Conservation (phyloP, 2,888 invertebrate species). For the Cerastis rubricosa region DNA sequence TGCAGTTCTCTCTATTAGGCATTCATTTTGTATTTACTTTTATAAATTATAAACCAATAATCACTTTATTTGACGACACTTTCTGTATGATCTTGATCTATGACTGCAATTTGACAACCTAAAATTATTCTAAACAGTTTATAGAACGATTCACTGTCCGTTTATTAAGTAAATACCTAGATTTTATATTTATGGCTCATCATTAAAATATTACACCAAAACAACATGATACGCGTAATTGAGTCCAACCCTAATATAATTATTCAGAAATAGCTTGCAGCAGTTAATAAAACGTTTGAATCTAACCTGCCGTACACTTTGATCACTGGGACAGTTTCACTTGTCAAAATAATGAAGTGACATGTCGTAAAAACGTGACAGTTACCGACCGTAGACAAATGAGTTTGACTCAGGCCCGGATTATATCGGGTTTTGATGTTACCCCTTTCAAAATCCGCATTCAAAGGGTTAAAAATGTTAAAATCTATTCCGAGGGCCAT, state of each 20-base stretch:
- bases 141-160: not conserved
- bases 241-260: constrained; percentile 38
- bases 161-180: not conserved
- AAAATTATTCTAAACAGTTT: not conserved
- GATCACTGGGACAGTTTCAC: constrained; percentile 72
- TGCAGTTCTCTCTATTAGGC: constrained; percentile 22
- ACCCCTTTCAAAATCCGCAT: constrained; percentile 65
- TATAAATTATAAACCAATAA: not conserved
- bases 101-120: not conserved
- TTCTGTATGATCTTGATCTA: not conserved
- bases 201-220: constrained; percentile 15
- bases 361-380: constrained; percentile 79
- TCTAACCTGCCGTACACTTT: constrained; percentile 66
- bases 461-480: constrained; percentile 51
- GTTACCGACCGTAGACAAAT: constrained; percentile 80
- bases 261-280: constrained; percentile 54
- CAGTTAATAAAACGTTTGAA: constrained; percentile 63
- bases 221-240: constrained; percentile 50
- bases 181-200: not conserved
- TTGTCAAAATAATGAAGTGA: constrained; percentile 85
- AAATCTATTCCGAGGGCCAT: constrained; percentile 62
- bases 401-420: constrained; percentile 75
- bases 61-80: not conserved
- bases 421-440: constrained; percentile 77
- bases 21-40: not conserved